Evolutionary conservation across 2,888 invertebrate genomes (phyloP).

Genomic region (Alitta virens): DNA sequence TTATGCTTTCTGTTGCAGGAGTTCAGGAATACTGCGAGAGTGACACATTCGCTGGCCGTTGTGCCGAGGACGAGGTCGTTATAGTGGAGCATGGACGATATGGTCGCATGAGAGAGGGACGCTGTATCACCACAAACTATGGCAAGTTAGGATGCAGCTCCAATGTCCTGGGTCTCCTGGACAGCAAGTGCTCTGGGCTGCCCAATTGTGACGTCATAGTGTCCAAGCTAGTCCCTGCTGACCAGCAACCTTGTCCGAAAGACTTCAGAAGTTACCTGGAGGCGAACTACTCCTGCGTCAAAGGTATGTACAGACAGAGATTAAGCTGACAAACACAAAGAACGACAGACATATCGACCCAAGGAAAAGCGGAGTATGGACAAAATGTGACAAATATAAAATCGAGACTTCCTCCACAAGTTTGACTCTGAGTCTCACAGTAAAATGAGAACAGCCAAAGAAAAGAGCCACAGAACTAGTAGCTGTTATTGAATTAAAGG

Average conservation of each 20-base stretch:
- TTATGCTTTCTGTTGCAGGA: not conserved
- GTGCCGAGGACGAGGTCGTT: constrained; percentile 21
- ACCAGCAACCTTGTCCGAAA: constrained; percentile 25
- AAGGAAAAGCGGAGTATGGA: too few relatives aligned
- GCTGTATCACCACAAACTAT: constrained; percentile 9
- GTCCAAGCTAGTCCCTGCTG: constrained; percentile 19
- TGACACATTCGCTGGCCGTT: constrained; percentile 22
- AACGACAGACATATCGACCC: too few relatives aligned
- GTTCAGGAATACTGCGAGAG: constrained; percentile 23
- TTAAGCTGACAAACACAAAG: too few relatives aligned
- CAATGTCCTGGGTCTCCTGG: constrained; percentile 24
- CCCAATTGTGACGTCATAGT: constrained; percentile 21
- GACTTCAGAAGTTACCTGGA: constrained; percentile 24
- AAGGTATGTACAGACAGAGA: too few relatives aligned
- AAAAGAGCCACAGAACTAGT: too few relatives aligned
- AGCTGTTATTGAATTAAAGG: too few relatives aligned
- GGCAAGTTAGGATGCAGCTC: constrained; percentile 22
- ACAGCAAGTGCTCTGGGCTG: constrained; percentile 25
- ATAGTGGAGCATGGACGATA: constrained; percentile 21
- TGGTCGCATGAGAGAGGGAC: constrained; percentile 26
- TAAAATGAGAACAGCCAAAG: too few relatives aligned
- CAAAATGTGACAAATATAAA: too few relatives aligned
- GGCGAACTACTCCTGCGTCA: constrained; percentile 25
- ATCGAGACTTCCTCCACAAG: too few relatives aligned
- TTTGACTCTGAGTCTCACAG: too few relatives aligned